Evolutionary conservation across 2,113 vertebrate genomes (phyloP).

Genomic region (Oriolus oriolus): DNA sequence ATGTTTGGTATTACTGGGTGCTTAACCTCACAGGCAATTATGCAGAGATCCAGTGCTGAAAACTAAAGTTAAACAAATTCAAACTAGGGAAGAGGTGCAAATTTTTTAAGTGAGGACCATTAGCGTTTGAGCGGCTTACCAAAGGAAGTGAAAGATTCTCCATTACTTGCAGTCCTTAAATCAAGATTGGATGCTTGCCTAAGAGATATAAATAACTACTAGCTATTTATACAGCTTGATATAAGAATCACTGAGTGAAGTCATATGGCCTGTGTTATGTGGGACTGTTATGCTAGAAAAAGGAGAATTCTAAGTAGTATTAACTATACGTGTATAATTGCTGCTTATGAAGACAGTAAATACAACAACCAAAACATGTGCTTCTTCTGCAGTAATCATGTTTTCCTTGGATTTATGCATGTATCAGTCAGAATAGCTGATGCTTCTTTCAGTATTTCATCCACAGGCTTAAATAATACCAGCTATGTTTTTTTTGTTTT

Average conservation of each 20-base stretch:
- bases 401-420: neutral
- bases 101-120: slow-evolving; percentile 16
- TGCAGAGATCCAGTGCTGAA: neutral
- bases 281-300: neutral
- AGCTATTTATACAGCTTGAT: slow-evolving; percentile 56
- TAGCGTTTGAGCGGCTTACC: neutral
- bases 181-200: slow-evolving; percentile 51
- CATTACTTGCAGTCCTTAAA: slow-evolving; percentile 29
- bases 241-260: neutral
- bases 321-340: neutral
- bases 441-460: neutral
- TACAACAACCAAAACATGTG: neutral
- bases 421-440: neutral
- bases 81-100: slow-evolving; percentile 5
- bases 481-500: neutral
- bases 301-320: neutral
- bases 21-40: slow-evolving; percentile 3
- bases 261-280: neutral
- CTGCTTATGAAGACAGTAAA: neutral
- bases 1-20: slow-evolving; percentile 37
- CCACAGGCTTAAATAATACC: neutral
- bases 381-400: neutral
- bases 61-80: slow-evolving; percentile 49
- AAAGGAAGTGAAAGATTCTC: slow-evolving; percentile 10
- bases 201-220: slow-evolving; percentile 35